Percentiles rank a stretch among this genome's conserved stretches.
These are phyloP conservation scores for Alligator sinensis DNA, from an alignment of 2,113 vertebrate species.

Conservation along the genomic window DNA sequence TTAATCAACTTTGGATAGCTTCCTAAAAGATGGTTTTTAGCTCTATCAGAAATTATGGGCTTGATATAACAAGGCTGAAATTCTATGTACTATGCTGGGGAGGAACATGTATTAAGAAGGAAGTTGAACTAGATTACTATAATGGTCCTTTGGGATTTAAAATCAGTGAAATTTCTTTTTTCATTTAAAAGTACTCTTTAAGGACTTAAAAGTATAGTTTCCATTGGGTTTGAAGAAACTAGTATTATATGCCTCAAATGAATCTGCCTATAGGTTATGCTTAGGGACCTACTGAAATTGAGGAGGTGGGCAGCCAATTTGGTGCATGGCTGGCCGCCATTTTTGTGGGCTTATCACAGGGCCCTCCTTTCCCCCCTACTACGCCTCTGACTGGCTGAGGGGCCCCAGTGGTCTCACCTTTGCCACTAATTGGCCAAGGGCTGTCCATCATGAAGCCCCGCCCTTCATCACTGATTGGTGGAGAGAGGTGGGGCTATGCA, in stretches of 20 bases:
- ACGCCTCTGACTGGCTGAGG: too few relatives aligned
- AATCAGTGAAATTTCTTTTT: background rate
- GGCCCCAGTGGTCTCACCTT: too few relatives aligned
- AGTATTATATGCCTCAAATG: background rate
- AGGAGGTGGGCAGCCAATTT: too few relatives aligned
- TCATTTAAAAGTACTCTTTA: background rate
- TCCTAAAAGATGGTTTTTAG: background rate
- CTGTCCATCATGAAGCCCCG: too few relatives aligned
- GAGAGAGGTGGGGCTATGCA: too few relatives aligned
- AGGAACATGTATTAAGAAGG: background rate
- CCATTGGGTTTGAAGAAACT: background rate
- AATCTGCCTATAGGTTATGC: slow-evolving; percentile 29
- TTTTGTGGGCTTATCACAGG: too few relatives aligned
- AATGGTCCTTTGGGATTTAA: background rate
- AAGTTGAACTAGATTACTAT: background rate
- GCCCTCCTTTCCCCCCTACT: too few relatives aligned
- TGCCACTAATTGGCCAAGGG: too few relatives aligned
- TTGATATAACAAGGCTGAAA: background rate
- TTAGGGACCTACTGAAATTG: too few relatives aligned
- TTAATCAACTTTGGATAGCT: background rate
- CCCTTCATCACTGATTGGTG: too few relatives aligned
- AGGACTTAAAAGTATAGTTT: slow-evolving; percentile 16
- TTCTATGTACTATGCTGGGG: rapidly evolving
- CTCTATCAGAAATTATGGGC: background rate
- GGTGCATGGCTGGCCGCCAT: too few relatives aligned